A percentile compares a stretch with the other conserved stretches of the same genome.
Conservation (phyloP, 2,113 vertebrate genomes). For the Cynopterus brachyotis region DNA sequence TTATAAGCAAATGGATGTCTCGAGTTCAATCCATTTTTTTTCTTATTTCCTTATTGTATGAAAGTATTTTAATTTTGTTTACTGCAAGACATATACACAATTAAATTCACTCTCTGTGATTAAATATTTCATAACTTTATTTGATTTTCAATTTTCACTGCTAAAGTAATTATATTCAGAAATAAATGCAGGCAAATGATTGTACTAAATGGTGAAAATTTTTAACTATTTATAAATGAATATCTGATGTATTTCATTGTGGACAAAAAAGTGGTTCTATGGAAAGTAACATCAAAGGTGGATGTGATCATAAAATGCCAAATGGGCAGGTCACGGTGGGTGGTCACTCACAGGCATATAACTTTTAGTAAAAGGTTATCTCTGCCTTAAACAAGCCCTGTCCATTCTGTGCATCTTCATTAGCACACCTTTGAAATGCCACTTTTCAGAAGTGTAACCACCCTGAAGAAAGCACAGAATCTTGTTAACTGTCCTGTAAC, state of each 20-base stretch:
- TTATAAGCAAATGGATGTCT: slow-evolving; percentile 38
- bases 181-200: slow-evolving; percentile 1
- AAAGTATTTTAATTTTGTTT: slow-evolving; percentile 19
- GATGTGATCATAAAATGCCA: neutral
- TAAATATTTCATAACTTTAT: slow-evolving; percentile 45
- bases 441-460: neutral
- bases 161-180: slow-evolving; percentile 19
- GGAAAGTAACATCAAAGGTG: neutral
- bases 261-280: neutral
- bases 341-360: neutral
- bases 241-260: neutral
- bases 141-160: slow-evolving; percentile 13
- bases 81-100: neutral
- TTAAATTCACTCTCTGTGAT: slow-evolving; percentile 34
- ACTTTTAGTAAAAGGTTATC: neutral
- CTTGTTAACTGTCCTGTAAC: neutral
- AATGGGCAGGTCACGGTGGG: neutral
- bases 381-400: neutral
- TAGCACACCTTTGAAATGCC: neutral
- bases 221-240: slow-evolving; percentile 28
- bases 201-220: neutral
- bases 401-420: neutral
- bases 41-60: neutral
- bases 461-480: neutral
- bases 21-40: slow-evolving; percentile 25